Base-by-base conservation (phyloP, 1,140 invertebrate species). In the Bombus confusus region DNA sequence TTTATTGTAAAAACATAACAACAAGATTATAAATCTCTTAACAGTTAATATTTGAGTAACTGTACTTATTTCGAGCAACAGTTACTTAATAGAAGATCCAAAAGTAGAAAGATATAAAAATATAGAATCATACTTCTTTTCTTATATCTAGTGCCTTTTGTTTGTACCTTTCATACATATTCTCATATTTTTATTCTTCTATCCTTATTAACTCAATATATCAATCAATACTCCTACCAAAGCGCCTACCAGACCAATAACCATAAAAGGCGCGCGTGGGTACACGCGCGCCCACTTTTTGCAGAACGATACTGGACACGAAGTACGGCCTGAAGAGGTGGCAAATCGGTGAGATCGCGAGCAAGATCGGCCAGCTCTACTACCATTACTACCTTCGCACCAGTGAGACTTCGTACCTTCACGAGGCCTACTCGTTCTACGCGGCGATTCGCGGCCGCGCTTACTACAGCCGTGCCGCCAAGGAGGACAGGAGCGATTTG, bases 301-400 rank as follows among this genome's bases (percentile, higher is more conserved):
- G 31, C 94, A 97, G 97, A 88, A 96, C 96, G 95, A 96, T 99
- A 87, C 95, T 99, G 80, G 99, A 99, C 95, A 97, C 96, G 87
- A 99, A 99, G 95, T 99, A 99, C 95, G 98, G 98, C 34, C 95
- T 99, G 87, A 99, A 99, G 92, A 95, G 99, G 88, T 99, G 99
- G 99, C 99, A 99, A 96, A 99, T 99, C 91, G 99, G 99, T 75
- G 99, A 99, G 96, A 99, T 99, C 87, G 99, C 99, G 25, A 99
- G 98, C 22, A 99, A 99, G 96, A 99, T 99, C 94, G 99, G 99
- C 86, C 99, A 99, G 95, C 97, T 99, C 34, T 99, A 99, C 95
- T 99, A 99, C 94, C 99, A 99, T 95, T 99, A 99, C 95, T 99
- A 99, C 95, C 96, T 99, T 91, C 96, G 98, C 93, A 99, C 98